Evolutionary conservation across 2,797 vertebrate genomes (phyloP).

Genomic region (Silurus lanzhouensis): DNA sequence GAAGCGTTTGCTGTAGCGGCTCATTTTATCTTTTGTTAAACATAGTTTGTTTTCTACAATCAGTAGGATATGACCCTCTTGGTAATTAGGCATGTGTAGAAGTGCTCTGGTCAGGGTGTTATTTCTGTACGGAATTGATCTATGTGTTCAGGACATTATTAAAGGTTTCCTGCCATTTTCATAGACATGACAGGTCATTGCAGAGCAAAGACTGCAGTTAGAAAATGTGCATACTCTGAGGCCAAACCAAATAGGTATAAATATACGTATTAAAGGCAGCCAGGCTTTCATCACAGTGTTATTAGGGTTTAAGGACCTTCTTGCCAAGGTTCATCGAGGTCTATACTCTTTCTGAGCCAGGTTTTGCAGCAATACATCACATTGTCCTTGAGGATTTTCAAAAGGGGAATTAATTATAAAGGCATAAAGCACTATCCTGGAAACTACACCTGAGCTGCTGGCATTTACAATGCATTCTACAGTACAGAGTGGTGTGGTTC

Average conservation of each 20-base stretch:
- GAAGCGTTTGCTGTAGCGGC: constrained; percentile 13
- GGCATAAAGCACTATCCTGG: constrained; percentile 19
- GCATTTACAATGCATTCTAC: constrained; percentile 44
- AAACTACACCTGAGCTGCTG: constrained; percentile 39
- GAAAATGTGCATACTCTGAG: constrained; percentile 1
- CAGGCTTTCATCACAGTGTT: constrained; percentile 46
- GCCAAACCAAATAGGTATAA: constrained; percentile 26
- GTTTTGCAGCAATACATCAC: constrained; percentile 33
- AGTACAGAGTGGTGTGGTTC: constrained; percentile 31
- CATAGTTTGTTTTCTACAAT: background rate
- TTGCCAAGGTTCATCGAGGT: constrained; percentile 37
- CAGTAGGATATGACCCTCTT: constrained; percentile 35
- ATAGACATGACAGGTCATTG: constrained; percentile 40
- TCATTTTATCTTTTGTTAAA: constrained; percentile 24
- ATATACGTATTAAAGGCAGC: constrained; percentile 18
- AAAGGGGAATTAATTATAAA: constrained; percentile 47
- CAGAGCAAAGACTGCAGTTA: constrained; percentile 9
- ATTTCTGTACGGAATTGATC: constrained; percentile 43
- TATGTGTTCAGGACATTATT: constrained; percentile 27
- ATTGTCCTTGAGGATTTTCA: constrained; percentile 50
- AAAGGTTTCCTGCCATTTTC: constrained; percentile 10
- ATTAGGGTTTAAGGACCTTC: constrained; percentile 48
- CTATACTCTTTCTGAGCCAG: constrained; percentile 34
- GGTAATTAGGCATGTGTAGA: constrained; percentile 22
- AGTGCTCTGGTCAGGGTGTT: constrained; percentile 5